Percentiles rank a stretch among this genome's conserved stretches.
These are phyloP conservation scores for Lacanobia wlatinum DNA, from an alignment of 2,888 invertebrate species.

Conservation along the genomic window DNA sequence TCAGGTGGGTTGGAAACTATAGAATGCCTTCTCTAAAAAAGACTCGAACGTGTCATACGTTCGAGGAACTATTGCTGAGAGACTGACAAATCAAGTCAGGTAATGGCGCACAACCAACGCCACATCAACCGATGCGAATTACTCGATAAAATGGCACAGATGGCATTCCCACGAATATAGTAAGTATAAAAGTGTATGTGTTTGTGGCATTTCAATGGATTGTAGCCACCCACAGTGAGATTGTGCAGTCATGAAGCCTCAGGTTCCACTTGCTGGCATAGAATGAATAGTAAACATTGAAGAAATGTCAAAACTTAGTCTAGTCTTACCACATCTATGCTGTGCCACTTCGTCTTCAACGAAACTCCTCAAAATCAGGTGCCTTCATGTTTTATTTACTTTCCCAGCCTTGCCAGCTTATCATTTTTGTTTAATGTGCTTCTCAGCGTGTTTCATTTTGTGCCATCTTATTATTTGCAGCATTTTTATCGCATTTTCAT, in stretches of 20 bases:
- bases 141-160: background rate
- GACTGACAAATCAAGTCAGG: too few species aligned
- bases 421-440: slow-evolving; percentile 12
- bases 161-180: background rate
- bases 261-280: background rate
- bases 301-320: background rate
- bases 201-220: background rate
- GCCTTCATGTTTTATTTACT: background rate
- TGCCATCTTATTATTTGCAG: slow-evolving; percentile 2
- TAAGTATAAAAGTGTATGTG: slow-evolving; percentile 1
- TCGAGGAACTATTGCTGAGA: too few species aligned
- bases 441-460: background rate
- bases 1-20: slow-evolving; percentile 71
- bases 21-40: too few species aligned
- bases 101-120: background rate
- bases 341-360: background rate
- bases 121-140: background rate
- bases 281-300: background rate
- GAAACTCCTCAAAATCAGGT: background rate
- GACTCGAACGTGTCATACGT: too few species aligned
- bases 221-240: background rate
- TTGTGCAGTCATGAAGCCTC: background rate
- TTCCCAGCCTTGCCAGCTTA: background rate
- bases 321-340: background rate
- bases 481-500: slow-evolving; percentile 4